A percentile compares a stretch with the other conserved stretches of the same genome.
Conservation (phyloP, 2,888 invertebrate species). For the Fragum sueziense region DNA sequence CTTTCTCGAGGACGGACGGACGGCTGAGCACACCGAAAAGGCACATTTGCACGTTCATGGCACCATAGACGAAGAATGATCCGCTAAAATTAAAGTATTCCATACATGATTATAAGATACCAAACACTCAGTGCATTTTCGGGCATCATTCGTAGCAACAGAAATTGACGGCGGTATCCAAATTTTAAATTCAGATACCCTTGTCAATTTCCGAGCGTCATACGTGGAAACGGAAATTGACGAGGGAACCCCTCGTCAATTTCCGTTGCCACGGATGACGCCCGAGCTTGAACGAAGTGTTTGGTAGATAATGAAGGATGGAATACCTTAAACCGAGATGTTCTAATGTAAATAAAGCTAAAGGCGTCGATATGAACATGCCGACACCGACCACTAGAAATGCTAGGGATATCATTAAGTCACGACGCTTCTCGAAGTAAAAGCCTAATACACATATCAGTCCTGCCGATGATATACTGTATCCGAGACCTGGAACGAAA, state of each 20-base stretch:
- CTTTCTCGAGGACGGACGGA: conserved; percentile 50
- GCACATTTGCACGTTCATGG: conserved; percentile 53
- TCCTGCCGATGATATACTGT: conserved; percentile 48
- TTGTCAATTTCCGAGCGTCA: too few species aligned
- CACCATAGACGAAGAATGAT: conserved; percentile 51
- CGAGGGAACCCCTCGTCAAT: too few species aligned
- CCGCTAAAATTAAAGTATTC: too few species aligned
- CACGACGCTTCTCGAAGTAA: conserved; percentile 57
- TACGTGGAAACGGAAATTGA: too few species aligned
- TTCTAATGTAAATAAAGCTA: conserved; percentile 42
- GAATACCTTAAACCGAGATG: conserved; percentile 48
- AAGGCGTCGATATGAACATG: conserved; percentile 57
- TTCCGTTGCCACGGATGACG: too few species aligned
- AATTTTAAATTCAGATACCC: too few species aligned
- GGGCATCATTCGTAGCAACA: too few species aligned
- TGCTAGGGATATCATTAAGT: conserved; percentile 37
- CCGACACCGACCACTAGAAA: conserved; percentile 53
- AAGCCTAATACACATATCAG: conserved; percentile 56
- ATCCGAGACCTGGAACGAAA: conserved; percentile 63
- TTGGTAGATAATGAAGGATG: too few species aligned
- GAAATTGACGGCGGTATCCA: too few species aligned
- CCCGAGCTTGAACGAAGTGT: too few species aligned
- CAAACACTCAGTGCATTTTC: too few species aligned
- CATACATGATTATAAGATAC: conserved; percentile 26
- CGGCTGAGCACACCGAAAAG: conserved; percentile 53